Conservation (phyloP, 2,797 vertebrate genomes). For the Uromys caudimaculatus region DNA sequence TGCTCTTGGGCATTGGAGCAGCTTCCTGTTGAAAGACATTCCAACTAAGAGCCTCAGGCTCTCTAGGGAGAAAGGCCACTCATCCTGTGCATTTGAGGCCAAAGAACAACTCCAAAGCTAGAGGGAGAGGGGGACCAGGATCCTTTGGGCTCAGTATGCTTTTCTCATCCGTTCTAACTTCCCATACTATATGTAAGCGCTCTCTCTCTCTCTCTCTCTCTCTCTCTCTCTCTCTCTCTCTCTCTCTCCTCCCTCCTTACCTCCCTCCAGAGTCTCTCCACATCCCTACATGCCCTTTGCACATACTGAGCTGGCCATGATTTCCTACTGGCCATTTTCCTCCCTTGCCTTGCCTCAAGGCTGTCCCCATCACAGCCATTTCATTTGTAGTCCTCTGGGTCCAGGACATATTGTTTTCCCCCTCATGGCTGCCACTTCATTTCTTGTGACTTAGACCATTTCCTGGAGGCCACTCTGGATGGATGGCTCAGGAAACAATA, state of each 20-base stretch:
- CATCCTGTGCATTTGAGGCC: background rate
- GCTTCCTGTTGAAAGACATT: background rate
- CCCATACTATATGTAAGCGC: background rate
- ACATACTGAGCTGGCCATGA: background rate
- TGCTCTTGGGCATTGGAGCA: background rate
- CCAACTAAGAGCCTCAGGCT: background rate
- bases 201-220: too few relatives aligned
- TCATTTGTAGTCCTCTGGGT: background rate
- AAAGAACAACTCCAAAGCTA: background rate
- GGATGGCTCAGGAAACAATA: background rate
- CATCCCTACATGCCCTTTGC: background rate
- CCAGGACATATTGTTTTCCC: background rate
- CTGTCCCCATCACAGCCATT: background rate
- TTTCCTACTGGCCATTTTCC: background rate
- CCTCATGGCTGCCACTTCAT: background rate
- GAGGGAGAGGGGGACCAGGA: background rate
- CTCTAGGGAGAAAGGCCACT: background rate
- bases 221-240: rapidly evolving
- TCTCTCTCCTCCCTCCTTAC: rapidly evolving
- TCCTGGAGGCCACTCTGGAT: background rate
- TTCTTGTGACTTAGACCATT: background rate
- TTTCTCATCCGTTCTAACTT: background rate
- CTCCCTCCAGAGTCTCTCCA: background rate
- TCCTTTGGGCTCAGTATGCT: background rate
- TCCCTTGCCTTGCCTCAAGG: background rate